Evolutionary conservation across 2,888 invertebrate genomes (phyloP), one percentile per base, ranked within the genome.

Genomic region (Eucera pruinosa): DNA sequence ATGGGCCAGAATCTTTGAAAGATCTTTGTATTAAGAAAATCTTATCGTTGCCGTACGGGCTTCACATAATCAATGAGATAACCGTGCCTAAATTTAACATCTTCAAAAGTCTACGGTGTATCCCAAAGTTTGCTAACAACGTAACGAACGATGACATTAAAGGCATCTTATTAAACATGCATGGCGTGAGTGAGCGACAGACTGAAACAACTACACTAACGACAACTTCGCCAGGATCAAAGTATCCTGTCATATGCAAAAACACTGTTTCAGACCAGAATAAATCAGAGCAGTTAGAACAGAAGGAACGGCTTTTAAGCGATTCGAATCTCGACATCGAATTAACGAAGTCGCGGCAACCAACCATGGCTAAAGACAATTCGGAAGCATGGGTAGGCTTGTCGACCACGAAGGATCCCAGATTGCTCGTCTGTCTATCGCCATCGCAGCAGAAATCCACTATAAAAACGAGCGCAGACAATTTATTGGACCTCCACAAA

Each of bases 41-140:
- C 11, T 93, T 95, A 20, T 93, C 94, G 6, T 93, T 96, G 89
- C 96, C 96, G 3, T 96, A 94, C 89, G 96, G 96, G 58, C 93
- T 93, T 25, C 95, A 95, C 87, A 94, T 96, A 36, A 87, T 91
- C 64, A 85, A 86, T 65, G 86, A 89, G 71, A 85, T 92, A 77
- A 85, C 84, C 2, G 74, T 83, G 9, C 86, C 88, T 0, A 85
- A 84, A 60, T 86, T 88, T 47, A 86, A 88, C 50, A 86, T 89
- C 61, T 90, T 87, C 58, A 81, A 84, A 45, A 88, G 85, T 39
- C 77, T 89, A 3, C 77, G 83, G 25, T 80, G 82, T 0, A 81
- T 88, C 15, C 84, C 86, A 43, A 76, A 80, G 58, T 74, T 61
- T 58, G 70, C 81, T 45, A 86, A 78, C 60, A 65, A 71, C 68